Evolutionary conservation across 2,888 invertebrate genomes (phyloP), one percentile per base, ranked within the genome.

Genomic region (Sarcophaga caerulescens): DNA sequence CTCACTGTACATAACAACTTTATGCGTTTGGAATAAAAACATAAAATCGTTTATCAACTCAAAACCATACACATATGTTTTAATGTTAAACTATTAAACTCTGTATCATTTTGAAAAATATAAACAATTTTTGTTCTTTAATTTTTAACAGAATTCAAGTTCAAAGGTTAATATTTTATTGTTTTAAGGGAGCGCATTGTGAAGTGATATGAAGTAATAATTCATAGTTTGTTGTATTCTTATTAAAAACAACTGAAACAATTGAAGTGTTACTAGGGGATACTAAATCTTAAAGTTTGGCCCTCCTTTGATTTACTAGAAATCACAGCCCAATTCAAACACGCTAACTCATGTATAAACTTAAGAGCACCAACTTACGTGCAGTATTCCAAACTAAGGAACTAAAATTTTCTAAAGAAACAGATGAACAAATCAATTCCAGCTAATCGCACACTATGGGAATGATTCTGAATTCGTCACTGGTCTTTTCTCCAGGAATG

Each of bases 161-260:
- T 75, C 65, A 66, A 75, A 75, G 75, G 65, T 75, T 75, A 75
- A 66, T 19, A 75, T 52, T 75, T 25, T 10, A 35, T 14, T 35
- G 35, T 57, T 65, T 65, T 66, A 57, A 35, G 25, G 57, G 35
- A 59, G 35, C 11, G 35, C 19, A 57, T 21, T 35, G 4, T 57
- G 1, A n/a, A 12, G 0, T 3, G 1, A 35, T 59, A 8, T 35
- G 2, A 10, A 35, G 2, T 8, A 35, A 71, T 59, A 59, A 71
- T 71, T 71, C 35, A 71, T 59, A 19, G 11, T 25, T 1, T 71
- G 5, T n/a, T 35, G 25, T 59, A 59, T 57, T 71, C 45, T 5
- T 35, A 35, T 57, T 57, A 57, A 57, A 12, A 25, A 52, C 2
- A 14, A n/a, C n/a, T n/a, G n/a, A 19, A 71, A 68, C 17, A 14